These are phyloP conservation scores for Patella vulgata DNA, from an alignment of 1,140 invertebrate genomes.

Conservation along the genomic window DNA sequence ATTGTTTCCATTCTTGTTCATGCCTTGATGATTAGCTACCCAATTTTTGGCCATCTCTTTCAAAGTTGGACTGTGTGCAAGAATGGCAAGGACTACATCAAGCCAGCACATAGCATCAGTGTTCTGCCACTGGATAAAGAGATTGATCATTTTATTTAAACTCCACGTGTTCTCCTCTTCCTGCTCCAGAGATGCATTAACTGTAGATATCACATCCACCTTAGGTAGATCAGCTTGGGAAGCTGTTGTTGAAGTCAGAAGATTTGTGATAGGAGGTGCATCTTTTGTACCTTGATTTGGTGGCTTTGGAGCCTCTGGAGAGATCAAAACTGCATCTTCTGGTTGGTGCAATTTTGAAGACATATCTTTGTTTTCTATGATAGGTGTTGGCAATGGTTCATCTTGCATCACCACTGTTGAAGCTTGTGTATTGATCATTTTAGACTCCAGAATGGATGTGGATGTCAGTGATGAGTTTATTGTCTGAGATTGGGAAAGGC, in stretches of 20 bases:
- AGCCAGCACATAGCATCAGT: conserved; percentile 63
- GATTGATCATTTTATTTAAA: conserved; percentile 7
- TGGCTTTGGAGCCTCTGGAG: not conserved
- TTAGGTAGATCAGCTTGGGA: not conserved
- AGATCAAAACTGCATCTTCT: conserved; percentile 14
- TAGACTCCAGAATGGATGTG: too few relatives aligned
- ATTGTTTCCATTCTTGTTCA: not conserved
- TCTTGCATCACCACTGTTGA: too few relatives aligned
- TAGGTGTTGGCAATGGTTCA: too few relatives aligned
- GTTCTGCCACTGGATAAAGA: conserved; percentile 59
- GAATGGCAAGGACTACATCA: conserved; percentile 58
- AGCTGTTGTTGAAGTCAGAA: not conserved
- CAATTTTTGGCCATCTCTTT: conserved; percentile 24
- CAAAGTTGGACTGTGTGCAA: conserved; percentile 51
- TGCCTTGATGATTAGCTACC: not conserved
- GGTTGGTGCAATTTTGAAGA: too few relatives aligned
- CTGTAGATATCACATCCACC: not conserved
- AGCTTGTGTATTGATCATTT: too few relatives aligned
- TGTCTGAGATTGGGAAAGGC: too few relatives aligned
- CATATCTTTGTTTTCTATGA: too few relatives aligned
- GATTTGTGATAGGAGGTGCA: not conserved
- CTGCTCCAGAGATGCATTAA: not conserved
- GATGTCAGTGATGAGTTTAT: too few relatives aligned
- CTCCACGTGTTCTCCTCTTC: not conserved
- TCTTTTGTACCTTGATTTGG: not conserved